Percentiles rank a stretch among this genome's conserved stretches.
Conservation (phyloP, 2,888 invertebrate genomes). For the Plagodis pulveraria region DNA sequence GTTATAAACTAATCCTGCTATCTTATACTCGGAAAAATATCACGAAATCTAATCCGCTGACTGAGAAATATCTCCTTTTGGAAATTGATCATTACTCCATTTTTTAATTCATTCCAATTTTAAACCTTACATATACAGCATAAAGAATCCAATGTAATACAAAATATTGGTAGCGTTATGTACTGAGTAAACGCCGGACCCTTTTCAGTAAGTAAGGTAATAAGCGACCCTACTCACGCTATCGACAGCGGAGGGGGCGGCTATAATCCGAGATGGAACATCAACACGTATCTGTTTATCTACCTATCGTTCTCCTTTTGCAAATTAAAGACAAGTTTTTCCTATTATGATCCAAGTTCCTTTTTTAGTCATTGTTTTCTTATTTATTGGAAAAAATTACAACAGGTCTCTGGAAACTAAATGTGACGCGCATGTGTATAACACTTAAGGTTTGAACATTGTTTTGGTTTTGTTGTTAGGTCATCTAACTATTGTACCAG, state of each 20-base stretch:
- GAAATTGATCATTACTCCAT: too few relatives aligned
- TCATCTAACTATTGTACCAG: too few relatives aligned
- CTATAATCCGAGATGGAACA: conserved; percentile 43
- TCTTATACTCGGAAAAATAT: too few relatives aligned
- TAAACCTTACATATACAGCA: neutral
- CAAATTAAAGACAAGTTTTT: conserved; percentile 6
- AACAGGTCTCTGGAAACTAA: too few relatives aligned
- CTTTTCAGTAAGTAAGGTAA: conserved; percentile 49
- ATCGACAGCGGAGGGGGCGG: conserved; percentile 43
- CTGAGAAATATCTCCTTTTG: neutral
- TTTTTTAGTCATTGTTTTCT: too few relatives aligned
- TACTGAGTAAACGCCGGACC: conserved; percentile 38
- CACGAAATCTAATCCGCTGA: neutral
- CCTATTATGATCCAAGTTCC: neutral
- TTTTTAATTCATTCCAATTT: neutral
- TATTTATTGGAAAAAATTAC: too few relatives aligned
- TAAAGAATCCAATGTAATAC: conserved; percentile 22
- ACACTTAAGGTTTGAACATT: too few relatives aligned
- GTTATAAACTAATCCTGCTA: too few relatives aligned
- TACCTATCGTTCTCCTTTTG: conserved; percentile 10
- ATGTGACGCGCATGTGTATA: too few relatives aligned
- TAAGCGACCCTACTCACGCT: conserved; percentile 53
- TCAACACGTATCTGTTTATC: conserved; percentile 31
- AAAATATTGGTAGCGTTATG: conserved; percentile 31
- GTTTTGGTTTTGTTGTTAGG: too few relatives aligned